Base-by-base conservation (phyloP, 2,113 vertebrate species). In the Leptosomus discolor region DNA sequence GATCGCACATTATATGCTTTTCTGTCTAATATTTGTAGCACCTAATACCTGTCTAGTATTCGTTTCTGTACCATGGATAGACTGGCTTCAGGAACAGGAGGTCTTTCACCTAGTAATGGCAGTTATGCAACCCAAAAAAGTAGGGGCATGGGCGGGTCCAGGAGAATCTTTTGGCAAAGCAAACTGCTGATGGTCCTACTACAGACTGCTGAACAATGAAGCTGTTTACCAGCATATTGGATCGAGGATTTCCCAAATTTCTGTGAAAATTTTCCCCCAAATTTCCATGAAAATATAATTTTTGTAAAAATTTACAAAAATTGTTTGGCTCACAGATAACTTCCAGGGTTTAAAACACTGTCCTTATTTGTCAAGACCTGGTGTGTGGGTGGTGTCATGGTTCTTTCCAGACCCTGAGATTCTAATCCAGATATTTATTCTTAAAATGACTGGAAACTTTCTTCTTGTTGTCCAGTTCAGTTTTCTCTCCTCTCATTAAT, bases 301-400 rank as follows among this genome's bases (percentile, higher is more conserved):
- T 74, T 32, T n/a, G 2, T n/a, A 78, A 54, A 63, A 46, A 58
- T 15, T 23, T 26, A 53, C 34, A n/a, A n/a, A n/a, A n/a, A n/a
- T n/a, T n/a, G 22, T 82, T 78, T 54, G 85, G 30, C 34, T 76
- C 18, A 68, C 29, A n/a, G 11, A 1, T 69, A 81, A 78, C 20
- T 87, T 77, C 7, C 36, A 51, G n/a, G 30, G 45, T 39, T 34
- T 41, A 45, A 64, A 88, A 56, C 21, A 39, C 29, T 63, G 7
- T 9, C 16, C 20, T 82, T 70, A 60, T 32, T 65, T 65, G 18
- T 50, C 36, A 85, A 69, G 45, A 39, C 13, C 20, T 53, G 23
- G 15, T 19, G 6, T 30, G 15, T 1, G 1, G 1, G 16, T 5
- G 8, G 3, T 43, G 9, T n/a, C n/a, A n/a, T n/a, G n/a, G n/a